phyloP scores from a whole-genome alignment of 23 tunicate species.

The Aplidium turbinatum region DNA sequence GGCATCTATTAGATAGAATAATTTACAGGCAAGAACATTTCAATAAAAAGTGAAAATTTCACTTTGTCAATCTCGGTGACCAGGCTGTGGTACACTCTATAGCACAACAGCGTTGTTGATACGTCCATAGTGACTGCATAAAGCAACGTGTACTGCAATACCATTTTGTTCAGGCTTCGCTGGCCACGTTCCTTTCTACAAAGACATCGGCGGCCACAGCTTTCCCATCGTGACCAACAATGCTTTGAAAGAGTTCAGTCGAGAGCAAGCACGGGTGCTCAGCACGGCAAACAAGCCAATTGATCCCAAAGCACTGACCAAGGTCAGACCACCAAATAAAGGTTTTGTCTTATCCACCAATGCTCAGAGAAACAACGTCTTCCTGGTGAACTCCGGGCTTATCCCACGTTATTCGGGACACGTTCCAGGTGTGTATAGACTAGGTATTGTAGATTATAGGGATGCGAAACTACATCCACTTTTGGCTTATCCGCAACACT shows the following conservation, averaged over 20 bases:
- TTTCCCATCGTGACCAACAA: conserved; percentile 66
- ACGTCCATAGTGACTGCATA: no score
- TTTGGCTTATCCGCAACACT: no score
- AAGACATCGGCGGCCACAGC: conserved; percentile 84
- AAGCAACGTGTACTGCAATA: no score
- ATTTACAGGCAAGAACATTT: no score
- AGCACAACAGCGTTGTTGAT: no score
- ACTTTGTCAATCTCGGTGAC: no score
- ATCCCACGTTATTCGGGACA: conserved; percentile 86
- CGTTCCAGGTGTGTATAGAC: conserved; percentile 93
- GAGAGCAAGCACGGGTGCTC: conserved; percentile 34
- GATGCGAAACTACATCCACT: no score
- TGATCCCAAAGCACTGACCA: conserved; percentile 1
- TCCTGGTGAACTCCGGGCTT: conserved; percentile 58
- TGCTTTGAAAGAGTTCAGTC: conserved; percentile 67
- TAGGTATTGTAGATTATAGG: no score
- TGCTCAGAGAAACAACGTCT: conserved; percentile 31
- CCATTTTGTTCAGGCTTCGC: conserved; percentile 70
- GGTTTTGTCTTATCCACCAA: conserved; percentile 4
- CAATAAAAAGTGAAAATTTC: no score
- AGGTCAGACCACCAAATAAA: conserved; percentile 22
- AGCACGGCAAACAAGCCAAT: conserved; percentile 21
- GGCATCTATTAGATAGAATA: no score
- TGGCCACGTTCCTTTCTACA: conserved; percentile 92
- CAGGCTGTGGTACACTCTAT: no score